Evolutionary conservation across 2,113 vertebrate species (phyloP).

Genomic region (Shinisaurus crocodilurus): DNA sequence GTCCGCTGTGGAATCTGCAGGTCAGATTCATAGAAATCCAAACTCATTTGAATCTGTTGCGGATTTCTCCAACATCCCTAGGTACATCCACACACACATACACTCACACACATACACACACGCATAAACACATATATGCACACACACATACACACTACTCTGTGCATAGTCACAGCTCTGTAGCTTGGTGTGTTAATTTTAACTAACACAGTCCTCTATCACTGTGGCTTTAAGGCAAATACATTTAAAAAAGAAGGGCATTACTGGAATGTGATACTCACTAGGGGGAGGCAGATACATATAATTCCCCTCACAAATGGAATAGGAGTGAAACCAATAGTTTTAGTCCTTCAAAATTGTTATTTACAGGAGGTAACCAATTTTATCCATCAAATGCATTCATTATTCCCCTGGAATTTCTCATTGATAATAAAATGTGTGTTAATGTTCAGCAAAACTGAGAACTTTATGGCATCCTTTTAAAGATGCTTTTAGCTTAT

Average conservation of each 20-base stretch:
- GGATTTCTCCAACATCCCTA: too few relatives aligned
- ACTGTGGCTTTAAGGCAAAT: conserved; percentile 21
- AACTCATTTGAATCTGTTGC: too few relatives aligned
- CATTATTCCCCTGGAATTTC: not conserved
- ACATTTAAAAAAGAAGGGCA: not conserved
- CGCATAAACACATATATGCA: not conserved
- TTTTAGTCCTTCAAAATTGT: conserved; percentile 40
- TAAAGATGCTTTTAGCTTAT: not conserved
- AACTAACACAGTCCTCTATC: not conserved
- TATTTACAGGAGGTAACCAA: conserved; percentile 41
- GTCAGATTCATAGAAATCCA: too few relatives aligned
- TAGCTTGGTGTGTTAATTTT: conserved; percentile 14
- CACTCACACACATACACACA: not conserved
- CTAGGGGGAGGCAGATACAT: conserved; percentile 86
- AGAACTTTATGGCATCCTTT: conserved; percentile 39
- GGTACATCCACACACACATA: too few relatives aligned
- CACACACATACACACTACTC: not conserved
- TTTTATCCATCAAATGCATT: conserved; percentile 26
- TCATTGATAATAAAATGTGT: conserved; percentile 24
- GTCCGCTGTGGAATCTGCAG: too few relatives aligned
- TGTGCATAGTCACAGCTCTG: not conserved
- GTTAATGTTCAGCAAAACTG: conserved; percentile 18
- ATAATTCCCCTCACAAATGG: conserved; percentile 67
- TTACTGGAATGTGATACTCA: conserved; percentile 66
- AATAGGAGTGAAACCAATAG: conserved; percentile 59